A percentile compares a stretch with the other conserved stretches of the same genome.
phyloP scores from a whole-genome alignment of 1,140 invertebrate genomes.

The Ridgeia piscesae region DNA sequence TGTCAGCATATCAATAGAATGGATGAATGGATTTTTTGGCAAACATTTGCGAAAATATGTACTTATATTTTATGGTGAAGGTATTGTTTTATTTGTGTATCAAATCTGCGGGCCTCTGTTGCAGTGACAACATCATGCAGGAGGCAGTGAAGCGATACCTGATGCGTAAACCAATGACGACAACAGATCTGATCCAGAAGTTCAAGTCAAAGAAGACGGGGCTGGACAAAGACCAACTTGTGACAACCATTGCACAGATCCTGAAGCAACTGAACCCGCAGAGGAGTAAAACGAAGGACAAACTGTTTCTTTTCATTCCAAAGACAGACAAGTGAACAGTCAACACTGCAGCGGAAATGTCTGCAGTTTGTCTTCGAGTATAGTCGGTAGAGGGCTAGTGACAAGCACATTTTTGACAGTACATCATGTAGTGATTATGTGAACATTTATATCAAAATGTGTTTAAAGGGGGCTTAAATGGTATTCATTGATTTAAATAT shows the following conservation, averaged over 20 bases:
- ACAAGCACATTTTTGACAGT: not conserved
- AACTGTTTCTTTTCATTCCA: slow-evolving; percentile 88
- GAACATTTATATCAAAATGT: not conserved
- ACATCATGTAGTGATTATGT: not conserved
- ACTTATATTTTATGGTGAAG: too few relatives aligned
- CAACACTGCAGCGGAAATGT: not conserved
- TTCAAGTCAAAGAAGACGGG: slow-evolving; percentile 95
- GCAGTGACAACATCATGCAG: slow-evolving; percentile 87
- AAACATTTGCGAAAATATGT: too few relatives aligned
- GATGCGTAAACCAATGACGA: slow-evolving; percentile 93
- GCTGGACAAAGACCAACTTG: slow-evolving; percentile 82
- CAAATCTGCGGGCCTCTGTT: slow-evolving; percentile 26
- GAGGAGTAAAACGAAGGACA: slow-evolving; percentile 87
- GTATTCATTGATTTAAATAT: too few relatives aligned
- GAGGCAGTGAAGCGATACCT: slow-evolving; percentile 91
- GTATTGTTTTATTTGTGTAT: not conserved
- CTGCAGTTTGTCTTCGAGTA: not conserved
- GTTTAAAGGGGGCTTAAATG: too few relatives aligned
- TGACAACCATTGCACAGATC: slow-evolving; percentile 90
- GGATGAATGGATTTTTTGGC: not conserved
- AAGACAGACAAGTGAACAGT: not conserved
- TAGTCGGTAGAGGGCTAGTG: not conserved
- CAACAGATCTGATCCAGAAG: slow-evolving; percentile 90
- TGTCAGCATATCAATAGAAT: not conserved
- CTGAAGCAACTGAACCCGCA: slow-evolving; percentile 92